Base-by-base conservation (phyloP, 2,888 invertebrate species). In the Zonitis immaculata region DNA sequence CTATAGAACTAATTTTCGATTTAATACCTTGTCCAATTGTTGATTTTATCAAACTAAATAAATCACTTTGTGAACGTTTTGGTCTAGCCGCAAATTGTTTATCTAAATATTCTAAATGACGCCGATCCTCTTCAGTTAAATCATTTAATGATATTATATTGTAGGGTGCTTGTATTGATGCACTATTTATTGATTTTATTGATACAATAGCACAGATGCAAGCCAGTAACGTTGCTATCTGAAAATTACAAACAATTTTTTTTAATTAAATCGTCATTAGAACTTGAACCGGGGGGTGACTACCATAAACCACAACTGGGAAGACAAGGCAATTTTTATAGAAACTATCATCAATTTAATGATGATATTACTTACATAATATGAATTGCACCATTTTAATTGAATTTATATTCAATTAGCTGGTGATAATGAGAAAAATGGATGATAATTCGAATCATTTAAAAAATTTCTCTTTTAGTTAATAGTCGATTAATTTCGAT, bases 1-100 rank as follows among this genome's bases (percentile, higher is more conserved):
- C 81, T 12, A 84, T 65, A 26, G 80, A 69, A 0, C 80, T 78
- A 1, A 83, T 69, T 66, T 82, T 83, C 48, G 77, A 77, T 61
- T 80, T 80, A 20, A 83, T 65, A 1, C 75, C 73, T 73, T 32
- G 79, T 75, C 66, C 67, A 11, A 71, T 61, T 6, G 68, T 61
- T 1, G 52, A 55, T 51, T 66, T 67, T 20, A 71, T 18, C 6
- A 59, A 22, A 8, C 51, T 56, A 0, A 71, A 42, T 22, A 69
- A 57, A 18, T 68, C 70, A 8, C 60, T 57, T 8, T 72, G 72
- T n/a, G 71, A 72, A 51, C 58, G 78, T 75, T 70, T 79, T 67
- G 9, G 55, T 43, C 71, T 63, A 11, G n/a, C n/a, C n/a, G 58
- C 58, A 20, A 57, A 54, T 53, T 66, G 57, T n/a, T 63, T 51